Evolutionary conservation across 2,888 invertebrate genomes (phyloP).

Genomic region (Bellardia bayeri): DNA sequence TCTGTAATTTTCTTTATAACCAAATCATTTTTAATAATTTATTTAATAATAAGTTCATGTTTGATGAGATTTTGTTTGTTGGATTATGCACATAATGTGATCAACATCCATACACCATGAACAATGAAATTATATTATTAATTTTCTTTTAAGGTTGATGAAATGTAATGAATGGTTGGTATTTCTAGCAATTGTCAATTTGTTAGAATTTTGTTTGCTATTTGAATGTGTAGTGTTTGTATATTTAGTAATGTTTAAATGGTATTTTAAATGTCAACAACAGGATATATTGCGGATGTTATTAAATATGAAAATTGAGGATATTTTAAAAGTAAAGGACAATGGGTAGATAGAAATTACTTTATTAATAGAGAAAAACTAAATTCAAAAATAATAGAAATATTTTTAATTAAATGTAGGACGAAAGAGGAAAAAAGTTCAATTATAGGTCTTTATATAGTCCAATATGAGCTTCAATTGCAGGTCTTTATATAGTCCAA

Average conservation of each 20-base stretch:
- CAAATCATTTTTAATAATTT: slow-evolving; percentile 22
- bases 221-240: background rate
- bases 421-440: too few species aligned
- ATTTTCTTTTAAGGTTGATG: background rate
- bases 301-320: background rate
- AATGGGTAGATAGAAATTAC: too few species aligned
- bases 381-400: too few species aligned
- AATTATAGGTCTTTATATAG: too few species aligned
- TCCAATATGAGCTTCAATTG: too few species aligned
- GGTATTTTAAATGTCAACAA: slow-evolving; percentile 4
- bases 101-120: background rate
- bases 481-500: too few species aligned
- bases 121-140: slow-evolving; percentile 1
- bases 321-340: background rate
- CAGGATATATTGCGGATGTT: background rate
- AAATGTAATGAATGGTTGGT: background rate
- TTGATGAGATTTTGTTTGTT: background rate
- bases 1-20: background rate
- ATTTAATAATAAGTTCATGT: slow-evolving; percentile 3
- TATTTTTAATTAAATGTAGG: too few species aligned
- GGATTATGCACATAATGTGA: background rate
- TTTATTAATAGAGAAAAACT: too few species aligned
- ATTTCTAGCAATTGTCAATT: background rate
- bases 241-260: background rate
- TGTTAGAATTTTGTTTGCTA: background rate